phyloP scores from a whole-genome alignment of 35 echinoderm and acorn worm genomes.

The Ptychodera flava region DNA sequence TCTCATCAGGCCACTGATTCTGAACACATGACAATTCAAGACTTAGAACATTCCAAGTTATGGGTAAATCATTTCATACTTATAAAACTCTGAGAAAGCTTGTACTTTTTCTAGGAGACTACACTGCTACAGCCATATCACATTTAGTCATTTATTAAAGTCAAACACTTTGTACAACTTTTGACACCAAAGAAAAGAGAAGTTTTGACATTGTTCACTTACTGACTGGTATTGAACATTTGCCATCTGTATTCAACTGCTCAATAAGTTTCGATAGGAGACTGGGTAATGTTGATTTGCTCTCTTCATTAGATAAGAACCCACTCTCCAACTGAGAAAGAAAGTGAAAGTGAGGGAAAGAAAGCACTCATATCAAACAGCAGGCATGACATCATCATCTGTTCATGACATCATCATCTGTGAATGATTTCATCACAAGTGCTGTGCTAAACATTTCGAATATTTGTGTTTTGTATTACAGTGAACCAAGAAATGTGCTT shows the following conservation, averaged over 20 bases:
- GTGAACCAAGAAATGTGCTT: too few species aligned
- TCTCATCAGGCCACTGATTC: too few species aligned
- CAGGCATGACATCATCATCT: not conserved
- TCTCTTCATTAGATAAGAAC: constrained; percentile 87
- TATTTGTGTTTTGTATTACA: too few species aligned
- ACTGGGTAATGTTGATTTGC: constrained; percentile 57
- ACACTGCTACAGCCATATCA: not conserved
- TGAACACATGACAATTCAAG: too few species aligned
- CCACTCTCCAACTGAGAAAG: constrained; percentile 78
- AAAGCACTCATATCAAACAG: not conserved
- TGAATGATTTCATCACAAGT: too few species aligned
- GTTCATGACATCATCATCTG: not conserved
- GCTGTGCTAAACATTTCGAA: too few species aligned
- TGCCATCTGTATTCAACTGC: constrained; percentile 69
- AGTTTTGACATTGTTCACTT: too few species aligned
- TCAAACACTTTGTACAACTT: too few species aligned
- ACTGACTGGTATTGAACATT: constrained; percentile 95
- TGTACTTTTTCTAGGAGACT: not conserved
- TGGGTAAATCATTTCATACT: not conserved
- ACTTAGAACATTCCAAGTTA: not conserved
- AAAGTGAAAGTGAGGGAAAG: not conserved
- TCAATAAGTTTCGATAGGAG: constrained; percentile 54
- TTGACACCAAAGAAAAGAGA: too few species aligned
- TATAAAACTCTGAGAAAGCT: not conserved
- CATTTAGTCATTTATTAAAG: too few species aligned